These are phyloP conservation scores for Lerista edwardsae DNA, from an alignment of 2,797 vertebrate species.

Conservation along the genomic window DNA sequence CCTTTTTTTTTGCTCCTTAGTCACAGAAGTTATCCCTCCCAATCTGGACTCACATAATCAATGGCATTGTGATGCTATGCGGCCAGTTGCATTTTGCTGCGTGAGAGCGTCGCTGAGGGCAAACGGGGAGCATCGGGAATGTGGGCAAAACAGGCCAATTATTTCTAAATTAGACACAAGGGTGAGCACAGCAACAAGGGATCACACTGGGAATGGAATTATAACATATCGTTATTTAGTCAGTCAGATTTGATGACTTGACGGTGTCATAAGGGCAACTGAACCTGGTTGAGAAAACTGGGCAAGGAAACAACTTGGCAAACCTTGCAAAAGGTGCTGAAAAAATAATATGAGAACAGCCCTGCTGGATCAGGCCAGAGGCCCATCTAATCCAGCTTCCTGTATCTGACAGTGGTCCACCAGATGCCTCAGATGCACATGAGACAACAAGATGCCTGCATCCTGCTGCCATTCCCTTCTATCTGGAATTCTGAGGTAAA, in stretches of 20 bases:
- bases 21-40: background rate
- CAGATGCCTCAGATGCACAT: too few relatives aligned
- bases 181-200: too few relatives aligned
- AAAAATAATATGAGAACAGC: too few relatives aligned
- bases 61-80: background rate
- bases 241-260: background rate
- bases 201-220: background rate
- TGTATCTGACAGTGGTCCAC: too few relatives aligned
- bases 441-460: too few relatives aligned
- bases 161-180: background rate
- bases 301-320: background rate
- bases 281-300: background rate
- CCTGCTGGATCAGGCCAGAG: too few relatives aligned
- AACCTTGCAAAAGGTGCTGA: background rate
- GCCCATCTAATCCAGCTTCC: too few relatives aligned
- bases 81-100: background rate
- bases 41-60: background rate
- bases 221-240: background rate
- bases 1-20: background rate
- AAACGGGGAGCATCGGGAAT: background rate
- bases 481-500: too few relatives aligned
- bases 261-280: background rate
- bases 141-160: background rate
- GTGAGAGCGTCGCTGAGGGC: background rate
- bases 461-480: too few relatives aligned